Conservation (phyloP, 2,113 vertebrate species). For the Indri indri region DNA sequence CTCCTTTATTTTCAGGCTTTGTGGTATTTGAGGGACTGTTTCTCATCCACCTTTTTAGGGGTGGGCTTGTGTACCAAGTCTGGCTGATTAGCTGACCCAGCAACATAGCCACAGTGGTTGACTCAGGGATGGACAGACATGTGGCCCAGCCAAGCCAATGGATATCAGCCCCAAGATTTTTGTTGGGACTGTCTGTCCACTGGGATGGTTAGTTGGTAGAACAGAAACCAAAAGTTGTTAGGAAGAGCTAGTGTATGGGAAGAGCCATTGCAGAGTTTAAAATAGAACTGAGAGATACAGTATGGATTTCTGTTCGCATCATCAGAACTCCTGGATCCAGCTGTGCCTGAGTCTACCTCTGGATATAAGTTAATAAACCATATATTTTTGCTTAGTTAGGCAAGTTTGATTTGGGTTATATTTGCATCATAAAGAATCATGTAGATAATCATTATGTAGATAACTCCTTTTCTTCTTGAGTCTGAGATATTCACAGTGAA, state of each 20-base stretch:
- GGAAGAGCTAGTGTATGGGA: not conserved
- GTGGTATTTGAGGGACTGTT: not conserved
- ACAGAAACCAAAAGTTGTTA: not conserved
- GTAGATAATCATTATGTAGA: not conserved
- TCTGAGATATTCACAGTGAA: not conserved
- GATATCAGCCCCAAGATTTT: not conserved
- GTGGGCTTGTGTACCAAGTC: not conserved
- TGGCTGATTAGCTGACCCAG: not conserved
- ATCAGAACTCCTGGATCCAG: not conserved
- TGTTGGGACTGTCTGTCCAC: not conserved
- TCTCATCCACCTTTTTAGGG: not conserved
- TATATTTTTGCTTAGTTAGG: not conserved
- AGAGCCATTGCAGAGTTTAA: not conserved
- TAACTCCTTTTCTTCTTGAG: not conserved
- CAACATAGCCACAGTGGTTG: not conserved
- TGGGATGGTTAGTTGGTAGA: not conserved
- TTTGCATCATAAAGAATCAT: not conserved
- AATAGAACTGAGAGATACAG: not conserved
- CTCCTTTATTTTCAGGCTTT: not conserved
- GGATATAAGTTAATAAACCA: not conserved
- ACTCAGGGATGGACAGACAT: not conserved
- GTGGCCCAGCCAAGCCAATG: not conserved
- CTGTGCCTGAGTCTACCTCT: not conserved
- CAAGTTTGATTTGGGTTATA: conserved; percentile 4
- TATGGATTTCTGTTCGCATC: not conserved